Conservation (phyloP, 2,113 vertebrate species). For the Tupaia chinensis region DNA sequence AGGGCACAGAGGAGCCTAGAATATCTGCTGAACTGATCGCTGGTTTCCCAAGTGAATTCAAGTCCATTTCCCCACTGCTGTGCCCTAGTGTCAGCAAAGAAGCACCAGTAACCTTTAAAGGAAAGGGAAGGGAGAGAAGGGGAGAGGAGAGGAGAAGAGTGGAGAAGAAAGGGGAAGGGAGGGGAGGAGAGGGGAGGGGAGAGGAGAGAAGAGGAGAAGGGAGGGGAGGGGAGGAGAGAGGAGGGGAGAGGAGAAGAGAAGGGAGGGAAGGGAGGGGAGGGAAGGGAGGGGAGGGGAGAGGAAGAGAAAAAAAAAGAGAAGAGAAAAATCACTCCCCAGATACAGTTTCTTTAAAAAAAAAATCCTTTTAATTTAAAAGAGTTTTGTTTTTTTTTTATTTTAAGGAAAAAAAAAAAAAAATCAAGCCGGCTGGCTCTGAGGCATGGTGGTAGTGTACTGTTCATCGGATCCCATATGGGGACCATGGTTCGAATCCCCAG, state of each 20-base stretch:
- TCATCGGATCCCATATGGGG: too few species aligned
- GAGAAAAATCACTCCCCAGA: background rate
- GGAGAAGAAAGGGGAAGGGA: background rate
- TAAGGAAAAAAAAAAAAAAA: background rate
- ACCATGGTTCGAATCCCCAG: too few species aligned
- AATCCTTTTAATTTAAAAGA: too few species aligned
- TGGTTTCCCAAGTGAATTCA: background rate
- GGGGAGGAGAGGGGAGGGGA: too few species aligned
- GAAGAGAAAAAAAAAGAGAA: background rate
- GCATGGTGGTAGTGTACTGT: too few species aligned
- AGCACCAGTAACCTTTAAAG: background rate
- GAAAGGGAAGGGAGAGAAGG: background rate
- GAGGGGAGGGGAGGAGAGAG: too few species aligned
- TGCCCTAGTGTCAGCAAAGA: background rate
- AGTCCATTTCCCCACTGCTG: background rate
- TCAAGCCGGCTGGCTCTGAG: too few species aligned
- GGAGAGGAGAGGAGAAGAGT: background rate
- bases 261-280: too few species aligned
- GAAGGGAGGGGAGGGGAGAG: too few species aligned
- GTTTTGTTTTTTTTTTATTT: too few species aligned
- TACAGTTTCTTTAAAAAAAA: background rate
- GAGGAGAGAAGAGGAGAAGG: too few species aligned
- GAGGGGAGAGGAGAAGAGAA: too few species aligned
- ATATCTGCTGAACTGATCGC: conserved; percentile 44
- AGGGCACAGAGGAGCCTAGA: background rate